These are phyloP conservation scores for Caenorhabditis sp. DNA, from an alignment of 2,888 invertebrate genomes.

Conservation along the genomic window DNA sequence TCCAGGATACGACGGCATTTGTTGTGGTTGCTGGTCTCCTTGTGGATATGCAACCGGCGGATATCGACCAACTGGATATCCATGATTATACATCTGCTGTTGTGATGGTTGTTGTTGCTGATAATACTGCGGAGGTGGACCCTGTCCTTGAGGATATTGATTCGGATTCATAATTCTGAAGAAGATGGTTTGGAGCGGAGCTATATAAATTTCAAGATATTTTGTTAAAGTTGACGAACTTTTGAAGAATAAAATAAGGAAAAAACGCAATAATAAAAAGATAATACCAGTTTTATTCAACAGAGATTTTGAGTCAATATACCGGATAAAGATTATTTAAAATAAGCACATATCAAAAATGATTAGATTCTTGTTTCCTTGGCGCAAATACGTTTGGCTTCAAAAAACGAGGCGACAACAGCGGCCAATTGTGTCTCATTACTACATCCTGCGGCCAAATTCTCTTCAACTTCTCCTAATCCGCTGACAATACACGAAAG, in stretches of 20 bases:
- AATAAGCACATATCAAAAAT: not conserved
- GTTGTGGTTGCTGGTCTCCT: not conserved
- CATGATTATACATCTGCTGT: slow-evolving; percentile 5
- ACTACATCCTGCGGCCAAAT: slow-evolving; percentile 24
- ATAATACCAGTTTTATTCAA: not conserved
- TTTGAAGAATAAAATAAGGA: too few relatives aligned
- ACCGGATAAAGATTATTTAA: not conserved
- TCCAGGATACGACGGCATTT: not conserved
- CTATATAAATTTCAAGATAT: too few relatives aligned
- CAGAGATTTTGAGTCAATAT: not conserved
- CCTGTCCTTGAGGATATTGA: slow-evolving; percentile 19
- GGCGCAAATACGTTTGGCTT: slow-evolving; percentile 40
- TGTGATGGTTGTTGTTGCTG: slow-evolving; percentile 2
- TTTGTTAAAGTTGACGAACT: too few relatives aligned
- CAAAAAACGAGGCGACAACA: slow-evolving; percentile 86
- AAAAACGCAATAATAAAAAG: not conserved
- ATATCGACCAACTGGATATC: slow-evolving; percentile 8
- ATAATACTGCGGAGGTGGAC: slow-evolving; percentile 6
- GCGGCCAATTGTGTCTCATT: slow-evolving; percentile 87
- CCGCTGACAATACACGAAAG: slow-evolving; percentile 20
- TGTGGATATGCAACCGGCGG: slow-evolving; percentile 8
- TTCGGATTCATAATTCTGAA: slow-evolving; percentile 21
- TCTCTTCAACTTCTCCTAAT: slow-evolving; percentile 38
- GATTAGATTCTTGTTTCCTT: not conserved
- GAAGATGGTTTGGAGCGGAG: slow-evolving; percentile 5